Evolutionary conservation across 2,888 invertebrate genomes (phyloP), one percentile per base, ranked within the genome.

Genomic region (Epinotia brunnichana): DNA sequence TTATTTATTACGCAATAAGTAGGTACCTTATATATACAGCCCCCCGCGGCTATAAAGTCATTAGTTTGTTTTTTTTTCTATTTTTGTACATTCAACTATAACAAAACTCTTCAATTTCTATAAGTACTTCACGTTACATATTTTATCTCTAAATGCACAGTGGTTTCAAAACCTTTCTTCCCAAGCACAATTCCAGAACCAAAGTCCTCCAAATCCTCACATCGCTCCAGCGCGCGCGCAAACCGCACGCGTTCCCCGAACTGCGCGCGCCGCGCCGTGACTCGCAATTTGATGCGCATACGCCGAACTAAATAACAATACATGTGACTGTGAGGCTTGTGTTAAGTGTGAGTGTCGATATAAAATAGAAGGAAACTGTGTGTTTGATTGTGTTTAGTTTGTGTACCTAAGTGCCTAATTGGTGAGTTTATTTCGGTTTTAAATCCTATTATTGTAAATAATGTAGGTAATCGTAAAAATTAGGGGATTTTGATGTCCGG

Each of bases 161-260:
- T 53, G 53, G 53, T 11, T 11, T 9, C 3, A 19, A 53, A 53
- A 53, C 3, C 53, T 53, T 53, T 17, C 9, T 1, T 5, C 3
- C 54, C 54, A 13, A 24, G 24, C 48, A 54, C 19, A 21, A 13
- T 21, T 54, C 39, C 39, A 60, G 29, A 24, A 29, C n/a, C 15
- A 13, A 44, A 67, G 35, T 60, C 71, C 67, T 54, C 67, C 21
- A 60, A 53, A 54, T 21, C 76, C 77, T 76, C 83, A 87, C 85
- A 85, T 75, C 74, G 74, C 74, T 74, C 77, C 74, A 82, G 85
- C 85, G 79, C 81, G 86, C 87, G 84, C 76, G 79, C 77, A 76
- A 78, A 63, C 77, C 88, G 89, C 89, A 91, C 91, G 91, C 81
- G 83, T 90, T 89, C 89, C 76, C 17, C 86, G 89, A 91, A 90